Conservation (phyloP, 1,140 invertebrate genomes). For the Formica exsecta region DNA sequence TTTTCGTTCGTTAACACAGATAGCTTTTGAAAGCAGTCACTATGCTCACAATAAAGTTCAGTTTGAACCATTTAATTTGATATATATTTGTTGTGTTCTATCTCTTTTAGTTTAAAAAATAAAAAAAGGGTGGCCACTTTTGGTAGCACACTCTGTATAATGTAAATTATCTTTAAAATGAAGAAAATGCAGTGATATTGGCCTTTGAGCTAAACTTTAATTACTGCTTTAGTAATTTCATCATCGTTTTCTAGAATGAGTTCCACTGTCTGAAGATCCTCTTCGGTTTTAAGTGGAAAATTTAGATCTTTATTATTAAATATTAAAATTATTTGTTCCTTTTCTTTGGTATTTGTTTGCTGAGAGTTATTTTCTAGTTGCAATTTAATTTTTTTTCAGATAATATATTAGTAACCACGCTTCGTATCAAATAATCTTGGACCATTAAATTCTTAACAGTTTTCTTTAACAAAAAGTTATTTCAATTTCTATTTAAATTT, state of each 20-base stretch:
- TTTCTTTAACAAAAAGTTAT: not conserved
- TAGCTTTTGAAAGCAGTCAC: too few relatives aligned
- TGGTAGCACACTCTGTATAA: too few relatives aligned
- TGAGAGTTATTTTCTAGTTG: not conserved
- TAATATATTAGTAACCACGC: not conserved
- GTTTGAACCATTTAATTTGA: too few relatives aligned
- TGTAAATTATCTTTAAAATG: too few relatives aligned
- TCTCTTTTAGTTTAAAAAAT: too few relatives aligned
- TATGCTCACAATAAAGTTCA: too few relatives aligned
- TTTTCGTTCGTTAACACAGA: too few relatives aligned
- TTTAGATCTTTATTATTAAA: not conserved
- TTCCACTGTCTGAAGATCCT: not conserved
- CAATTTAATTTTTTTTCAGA: constrained; percentile 12
- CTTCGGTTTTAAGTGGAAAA: constrained; percentile 19
- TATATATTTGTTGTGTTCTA: too few relatives aligned
- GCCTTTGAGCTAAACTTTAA: constrained; percentile 8
- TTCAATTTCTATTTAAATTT: not conserved
- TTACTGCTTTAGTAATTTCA: constrained; percentile 21
- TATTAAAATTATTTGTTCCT: constrained; percentile 7
- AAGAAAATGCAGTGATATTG: too few relatives aligned
- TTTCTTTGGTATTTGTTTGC: not conserved
- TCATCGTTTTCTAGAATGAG: not conserved
- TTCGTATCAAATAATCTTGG: constrained; percentile 12
- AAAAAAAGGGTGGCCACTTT: too few relatives aligned
- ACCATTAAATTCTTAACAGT: not conserved